Percentiles rank a stretch among this genome's conserved stretches.
Evolutionary conservation across 2,113 vertebrate genomes (phyloP).

Genomic region (Herpailurus yagouaroundi): DNA sequence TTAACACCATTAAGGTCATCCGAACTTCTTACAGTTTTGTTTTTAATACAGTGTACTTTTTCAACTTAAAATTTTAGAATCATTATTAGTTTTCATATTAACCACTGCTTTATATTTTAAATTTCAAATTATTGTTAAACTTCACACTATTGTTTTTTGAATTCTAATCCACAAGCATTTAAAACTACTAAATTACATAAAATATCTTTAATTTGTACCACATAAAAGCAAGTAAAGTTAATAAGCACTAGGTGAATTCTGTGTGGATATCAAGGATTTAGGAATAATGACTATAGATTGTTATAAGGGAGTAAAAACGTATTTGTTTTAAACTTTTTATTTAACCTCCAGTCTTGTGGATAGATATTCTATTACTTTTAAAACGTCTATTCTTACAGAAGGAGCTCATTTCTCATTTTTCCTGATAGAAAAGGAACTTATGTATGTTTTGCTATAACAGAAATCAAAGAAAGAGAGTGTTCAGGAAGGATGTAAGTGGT

Average conservation of each 20-base stretch:
- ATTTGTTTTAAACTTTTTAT: background rate
- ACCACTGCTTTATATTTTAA: constrained; percentile 12
- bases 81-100: background rate
- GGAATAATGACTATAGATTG: background rate
- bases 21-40: background rate
- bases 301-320: background rate
- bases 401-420: background rate
- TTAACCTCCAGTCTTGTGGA: background rate
- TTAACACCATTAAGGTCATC: background rate
- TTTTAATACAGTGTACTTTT: background rate
- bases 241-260: background rate
- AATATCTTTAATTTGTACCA: background rate
- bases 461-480: background rate
- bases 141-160: background rate
- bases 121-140: background rate
- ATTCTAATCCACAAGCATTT: background rate
- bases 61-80: background rate
- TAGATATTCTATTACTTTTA: background rate
- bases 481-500: background rate
- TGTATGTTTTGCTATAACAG: background rate
- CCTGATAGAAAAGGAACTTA: background rate
- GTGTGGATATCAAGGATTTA: background rate
- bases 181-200: background rate
- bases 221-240: background rate
- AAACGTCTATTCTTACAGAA: background rate